Conservation (phyloP, 1,140 invertebrate genomes). For the Phthorimaea operculella region DNA sequence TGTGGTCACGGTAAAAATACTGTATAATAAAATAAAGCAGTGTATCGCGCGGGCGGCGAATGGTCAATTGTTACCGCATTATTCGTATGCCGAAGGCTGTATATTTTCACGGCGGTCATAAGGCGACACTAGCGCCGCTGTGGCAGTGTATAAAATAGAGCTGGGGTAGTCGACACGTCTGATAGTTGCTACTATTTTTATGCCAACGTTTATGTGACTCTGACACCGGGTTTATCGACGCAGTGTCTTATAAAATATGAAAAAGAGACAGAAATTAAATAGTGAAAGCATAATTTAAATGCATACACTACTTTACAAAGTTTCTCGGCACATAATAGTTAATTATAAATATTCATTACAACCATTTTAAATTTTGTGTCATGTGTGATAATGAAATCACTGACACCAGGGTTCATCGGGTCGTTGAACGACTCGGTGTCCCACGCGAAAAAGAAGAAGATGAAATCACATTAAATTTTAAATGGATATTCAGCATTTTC, state of each 20-base stretch:
- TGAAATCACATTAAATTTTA: neutral
- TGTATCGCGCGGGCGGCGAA: neutral
- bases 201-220: neutral
- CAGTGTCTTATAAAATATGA: neutral
- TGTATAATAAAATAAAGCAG: too few species aligned
- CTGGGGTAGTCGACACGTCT: neutral
- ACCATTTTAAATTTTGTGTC: too few species aligned
- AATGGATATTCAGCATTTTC: too few species aligned
- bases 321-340: too few species aligned
- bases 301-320: too few species aligned
- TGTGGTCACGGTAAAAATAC: too few species aligned
- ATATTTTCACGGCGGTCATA: conserved; percentile 32
- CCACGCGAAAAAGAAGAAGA: too few species aligned
- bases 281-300: too few species aligned
- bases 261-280: too few species aligned
- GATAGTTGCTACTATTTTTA: neutral
- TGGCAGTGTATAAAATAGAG: conserved; percentile 22
- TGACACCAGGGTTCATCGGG: too few species aligned
- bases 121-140: conserved; percentile 9
- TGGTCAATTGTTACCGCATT: conserved; percentile 15
- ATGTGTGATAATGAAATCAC: neutral
- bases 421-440: too few species aligned
- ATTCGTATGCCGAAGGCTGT: conserved; percentile 26
- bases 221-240: conserved; percentile 6
- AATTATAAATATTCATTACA: too few species aligned